phyloP scores from a whole-genome alignment of 2,888 invertebrate genomes.

The Bruchidius siliquastri region DNA sequence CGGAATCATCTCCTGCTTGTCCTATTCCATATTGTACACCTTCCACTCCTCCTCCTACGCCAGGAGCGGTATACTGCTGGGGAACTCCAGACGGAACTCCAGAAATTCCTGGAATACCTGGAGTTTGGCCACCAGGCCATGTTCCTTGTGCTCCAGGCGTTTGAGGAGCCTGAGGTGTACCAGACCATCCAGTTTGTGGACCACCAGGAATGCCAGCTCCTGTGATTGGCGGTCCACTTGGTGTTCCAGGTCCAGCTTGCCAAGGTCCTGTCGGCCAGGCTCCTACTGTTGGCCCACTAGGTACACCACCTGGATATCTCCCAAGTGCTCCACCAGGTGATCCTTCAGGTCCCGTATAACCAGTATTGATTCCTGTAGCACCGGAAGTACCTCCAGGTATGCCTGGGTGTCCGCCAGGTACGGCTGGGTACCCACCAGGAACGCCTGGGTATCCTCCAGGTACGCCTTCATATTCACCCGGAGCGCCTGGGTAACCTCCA shows the following conservation, averaged over 20 bases:
- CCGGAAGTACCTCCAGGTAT: not conserved
- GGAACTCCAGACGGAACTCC: constrained; percentile 12
- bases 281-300: not conserved
- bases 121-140: constrained; percentile 15
- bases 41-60: constrained; percentile 4
- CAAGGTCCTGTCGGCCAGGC: not conserved
- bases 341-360: not conserved
- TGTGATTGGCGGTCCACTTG: constrained; percentile 3
- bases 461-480: too few relatives aligned
- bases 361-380: not conserved
- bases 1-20: constrained; percentile 55
- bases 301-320: constrained; percentile 8
- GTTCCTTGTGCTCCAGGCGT: constrained; percentile 5
- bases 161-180: not conserved
- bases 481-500: not conserved
- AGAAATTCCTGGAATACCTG: constrained; percentile 8
- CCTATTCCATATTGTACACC: constrained; percentile 5
- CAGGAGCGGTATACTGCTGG: constrained; percentile 5
- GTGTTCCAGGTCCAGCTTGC: constrained; percentile 1
- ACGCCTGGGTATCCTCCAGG: constrained; percentile 3
- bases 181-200: not conserved
- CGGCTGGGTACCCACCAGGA: too few relatives aligned
- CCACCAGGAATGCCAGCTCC: not conserved
- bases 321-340: not conserved
- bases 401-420: too few relatives aligned